phyloP scores from a whole-genome alignment of 1,140 invertebrate genomes.

The Sycobia sp. region DNA sequence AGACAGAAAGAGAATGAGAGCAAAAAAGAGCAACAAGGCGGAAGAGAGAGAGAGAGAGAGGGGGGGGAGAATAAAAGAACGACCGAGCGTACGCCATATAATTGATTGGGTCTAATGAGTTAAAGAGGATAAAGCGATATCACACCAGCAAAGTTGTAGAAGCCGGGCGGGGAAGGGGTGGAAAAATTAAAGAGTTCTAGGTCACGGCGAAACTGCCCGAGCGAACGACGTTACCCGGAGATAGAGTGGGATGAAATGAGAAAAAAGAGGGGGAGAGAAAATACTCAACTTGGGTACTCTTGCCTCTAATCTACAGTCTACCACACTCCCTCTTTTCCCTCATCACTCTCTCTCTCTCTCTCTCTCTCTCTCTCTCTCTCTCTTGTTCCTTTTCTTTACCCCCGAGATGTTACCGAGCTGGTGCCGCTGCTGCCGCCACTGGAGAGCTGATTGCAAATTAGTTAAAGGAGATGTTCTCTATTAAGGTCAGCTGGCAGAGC shows the following conservation, averaged over 20 bases:
- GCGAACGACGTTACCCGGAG: constrained; percentile 30
- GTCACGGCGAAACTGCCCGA: constrained; percentile 51
- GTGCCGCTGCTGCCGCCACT: constrained; percentile 35
- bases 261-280: constrained; percentile 40
- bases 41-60: background rate
- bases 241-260: constrained; percentile 27
- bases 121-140: constrained; percentile 55
- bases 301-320: constrained; percentile 38
- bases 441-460: constrained; percentile 59
- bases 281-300: constrained; percentile 48
- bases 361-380: background rate
- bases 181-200: constrained; percentile 57
- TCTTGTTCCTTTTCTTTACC: constrained; percentile 42
- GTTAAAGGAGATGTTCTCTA: constrained; percentile 60
- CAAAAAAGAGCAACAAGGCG: constrained; percentile 16
- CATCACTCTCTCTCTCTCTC: background rate
- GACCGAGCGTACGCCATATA: constrained; percentile 48
- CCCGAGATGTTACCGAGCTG: constrained; percentile 37
- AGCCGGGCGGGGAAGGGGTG: constrained; percentile 23
- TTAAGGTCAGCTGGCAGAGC: constrained; percentile 48
- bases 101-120: constrained; percentile 60
- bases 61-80: constrained; percentile 32
- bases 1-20: constrained; percentile 22
- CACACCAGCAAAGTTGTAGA: constrained; percentile 6
- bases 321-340: background rate